These are phyloP conservation scores for Chelon labrosus DNA, from an alignment of 2,797 vertebrate species.

Conservation along the genomic window DNA sequence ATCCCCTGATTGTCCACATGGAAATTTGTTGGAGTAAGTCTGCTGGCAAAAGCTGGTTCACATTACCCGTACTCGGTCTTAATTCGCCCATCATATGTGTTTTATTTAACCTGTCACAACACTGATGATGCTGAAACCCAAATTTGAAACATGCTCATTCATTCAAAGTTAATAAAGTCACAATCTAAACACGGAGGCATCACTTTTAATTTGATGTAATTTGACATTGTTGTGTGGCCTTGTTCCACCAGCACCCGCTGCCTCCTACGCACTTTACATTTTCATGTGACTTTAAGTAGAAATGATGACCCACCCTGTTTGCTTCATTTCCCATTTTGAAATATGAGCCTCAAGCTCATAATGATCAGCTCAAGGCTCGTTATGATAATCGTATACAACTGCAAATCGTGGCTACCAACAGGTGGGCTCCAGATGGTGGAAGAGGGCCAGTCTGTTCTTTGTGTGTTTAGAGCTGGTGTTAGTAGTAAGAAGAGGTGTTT, in stretches of 20 bases:
- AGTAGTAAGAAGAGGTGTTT: conserved; percentile 26
- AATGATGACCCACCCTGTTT: conserved; percentile 12
- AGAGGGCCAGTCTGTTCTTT: conserved; percentile 4
- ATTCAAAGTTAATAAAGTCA: conserved; percentile 37
- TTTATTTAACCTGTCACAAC: conserved; percentile 33
- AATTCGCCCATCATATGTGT: conserved; percentile 34
- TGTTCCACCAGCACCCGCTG: conserved; percentile 1
- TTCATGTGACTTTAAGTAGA: conserved; percentile 30
- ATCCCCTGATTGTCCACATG: conserved; percentile 41
- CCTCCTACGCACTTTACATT: conserved; percentile 28
- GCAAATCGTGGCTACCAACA: conserved; percentile 37
- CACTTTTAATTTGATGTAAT: conserved; percentile 48
- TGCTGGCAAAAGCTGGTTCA: conserved; percentile 26
- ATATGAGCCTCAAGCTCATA: conserved; percentile 28
- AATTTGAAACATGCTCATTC: conserved; percentile 13
- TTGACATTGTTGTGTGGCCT: conserved; percentile 21
- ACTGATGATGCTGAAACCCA: conserved; percentile 17
- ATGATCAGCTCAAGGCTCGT: conserved; percentile 14
- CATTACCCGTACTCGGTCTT: conserved; percentile 16
- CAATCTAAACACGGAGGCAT: conserved; percentile 25
- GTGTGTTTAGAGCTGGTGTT: background rate
- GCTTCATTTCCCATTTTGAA: conserved; percentile 26
- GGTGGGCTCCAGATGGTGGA: conserved; percentile 57
- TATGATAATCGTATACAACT: conserved; percentile 21
- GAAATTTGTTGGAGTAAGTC: conserved; percentile 48